These are phyloP conservation scores for Isotomurus palustris DNA, from an alignment of 2,888 invertebrate species.

Conservation along the genomic window DNA sequence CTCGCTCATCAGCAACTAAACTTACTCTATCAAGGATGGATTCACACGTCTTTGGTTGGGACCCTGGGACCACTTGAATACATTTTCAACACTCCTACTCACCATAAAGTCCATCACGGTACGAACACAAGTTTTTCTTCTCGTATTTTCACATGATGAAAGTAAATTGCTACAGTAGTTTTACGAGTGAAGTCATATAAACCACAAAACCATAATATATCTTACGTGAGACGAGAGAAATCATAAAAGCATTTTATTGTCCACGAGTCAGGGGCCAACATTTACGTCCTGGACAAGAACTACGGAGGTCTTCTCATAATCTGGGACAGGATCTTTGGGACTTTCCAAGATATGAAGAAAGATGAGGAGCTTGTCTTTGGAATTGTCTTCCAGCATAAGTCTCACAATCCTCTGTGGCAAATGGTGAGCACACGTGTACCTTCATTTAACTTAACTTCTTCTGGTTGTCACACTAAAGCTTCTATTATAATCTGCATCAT, in stretches of 20 bases:
- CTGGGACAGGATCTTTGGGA: conserved; percentile 79
- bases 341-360: conserved; percentile 68
- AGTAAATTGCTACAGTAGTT: not conserved
- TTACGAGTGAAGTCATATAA: too few relatives aligned
- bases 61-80: conserved; percentile 79
- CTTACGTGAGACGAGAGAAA: too few relatives aligned
- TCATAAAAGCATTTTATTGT: conserved; percentile 36
- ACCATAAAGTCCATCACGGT: conserved; percentile 83
- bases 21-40: conserved; percentile 88
- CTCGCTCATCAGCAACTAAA: conserved; percentile 84
- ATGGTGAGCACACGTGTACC: conserved; percentile 59
- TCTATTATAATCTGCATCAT: too few relatives aligned
- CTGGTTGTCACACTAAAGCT: too few relatives aligned
- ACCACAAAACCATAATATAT: too few relatives aligned
- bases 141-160: not conserved
- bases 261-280: conserved; percentile 65
- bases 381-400: conserved; percentile 70
- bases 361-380: conserved; percentile 77
- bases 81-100: conserved; percentile 82
- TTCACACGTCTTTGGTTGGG: conserved; percentile 78
- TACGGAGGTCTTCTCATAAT: conserved; percentile 86
- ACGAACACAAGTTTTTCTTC: conserved; percentile 1
- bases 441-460: too few relatives aligned
- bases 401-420: conserved; percentile 71
- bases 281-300: conserved; percentile 87